phyloP scores from a whole-genome alignment of 2,113 vertebrate genomes.

The Tupaia chinensis region DNA sequence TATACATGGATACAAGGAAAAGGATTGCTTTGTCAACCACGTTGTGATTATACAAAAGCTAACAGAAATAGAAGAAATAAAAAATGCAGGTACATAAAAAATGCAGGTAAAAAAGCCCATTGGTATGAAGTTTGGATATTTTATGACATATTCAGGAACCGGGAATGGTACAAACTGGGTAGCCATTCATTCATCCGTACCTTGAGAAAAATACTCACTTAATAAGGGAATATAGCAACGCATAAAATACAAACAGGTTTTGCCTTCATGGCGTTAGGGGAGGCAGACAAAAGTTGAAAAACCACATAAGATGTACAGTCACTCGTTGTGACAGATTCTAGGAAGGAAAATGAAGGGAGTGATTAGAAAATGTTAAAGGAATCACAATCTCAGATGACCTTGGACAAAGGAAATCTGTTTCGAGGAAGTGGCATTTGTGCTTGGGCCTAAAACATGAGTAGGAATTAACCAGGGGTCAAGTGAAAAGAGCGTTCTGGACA shows the following conservation, averaged over 20 bases:
- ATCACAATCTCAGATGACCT: neutral
- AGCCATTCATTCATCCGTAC: neutral
- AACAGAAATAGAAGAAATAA: neutral
- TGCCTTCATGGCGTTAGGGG: neutral
- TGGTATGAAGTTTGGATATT: neutral
- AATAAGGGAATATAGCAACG: neutral
- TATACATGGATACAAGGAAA: neutral
- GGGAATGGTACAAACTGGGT: neutral
- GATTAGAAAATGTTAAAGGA: neutral
- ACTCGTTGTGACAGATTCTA: neutral
- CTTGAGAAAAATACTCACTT: conserved; percentile 16
- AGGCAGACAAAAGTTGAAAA: neutral
- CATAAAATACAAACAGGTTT: neutral
- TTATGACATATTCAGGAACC: neutral
- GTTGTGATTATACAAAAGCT: neutral
- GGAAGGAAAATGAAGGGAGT: neutral
- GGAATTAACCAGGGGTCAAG: neutral
- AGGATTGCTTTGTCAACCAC: neutral
- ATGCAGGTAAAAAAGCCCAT: neutral
- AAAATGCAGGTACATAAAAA: neutral
- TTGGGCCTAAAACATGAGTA: neutral
- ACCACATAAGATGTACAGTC: neutral
- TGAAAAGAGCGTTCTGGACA: neutral
- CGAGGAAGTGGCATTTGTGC: neutral
- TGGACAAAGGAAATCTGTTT: conserved; percentile 8